Evolutionary conservation across 2,888 invertebrate genomes (phyloP), one percentile per base, ranked within the genome.

Genomic region (Rhabditoides inermis): DNA sequence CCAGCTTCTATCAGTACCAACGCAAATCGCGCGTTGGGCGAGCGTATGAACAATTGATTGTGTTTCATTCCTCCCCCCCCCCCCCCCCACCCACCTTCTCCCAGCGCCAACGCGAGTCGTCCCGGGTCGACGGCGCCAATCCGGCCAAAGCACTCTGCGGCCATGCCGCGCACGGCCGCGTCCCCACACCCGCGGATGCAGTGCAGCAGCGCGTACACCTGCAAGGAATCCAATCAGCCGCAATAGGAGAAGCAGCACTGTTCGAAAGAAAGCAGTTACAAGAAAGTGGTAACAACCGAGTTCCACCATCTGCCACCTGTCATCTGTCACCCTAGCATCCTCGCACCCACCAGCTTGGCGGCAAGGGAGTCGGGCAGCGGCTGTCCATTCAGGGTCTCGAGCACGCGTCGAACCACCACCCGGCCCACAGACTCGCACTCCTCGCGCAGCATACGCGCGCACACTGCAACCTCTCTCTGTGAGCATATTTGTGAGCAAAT

Each of bases 71-170:
- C 45, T 18, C 28, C 28, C 15, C 36, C 36, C 20, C 28, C 36
- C 27, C 39, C 47, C 15, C 28, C 49, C 37, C 40, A 30, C 12
- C 49, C 15, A n/a, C 36, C 23, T 7, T 25, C 26, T 20, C 35
- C 50, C n/a, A 50, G 35, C 10, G 50, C 41, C 18, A 50, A 27
- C 18, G 42, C 50, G 22, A 50, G 22, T 26, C 50, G 32, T 12
- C 50, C 50, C n/a, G 50, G 50, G 15, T 50, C 50, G 20, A 50
- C 44, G 25, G 50, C 50, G 1, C 50, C 50, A 6, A 50, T 36
- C 50, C n/a, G n/a, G n/a, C 50, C 50, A 30, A 50, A 27, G 26
- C 50, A 50, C 20, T 20, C 25, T 7, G 50, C 18, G 5, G 45
- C 50, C 3, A 35, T 28, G 20, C 35, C 27, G 6, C 50, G 25